Conservation (phyloP, 2,797 vertebrate species). For the Coilia nasus region DNA sequence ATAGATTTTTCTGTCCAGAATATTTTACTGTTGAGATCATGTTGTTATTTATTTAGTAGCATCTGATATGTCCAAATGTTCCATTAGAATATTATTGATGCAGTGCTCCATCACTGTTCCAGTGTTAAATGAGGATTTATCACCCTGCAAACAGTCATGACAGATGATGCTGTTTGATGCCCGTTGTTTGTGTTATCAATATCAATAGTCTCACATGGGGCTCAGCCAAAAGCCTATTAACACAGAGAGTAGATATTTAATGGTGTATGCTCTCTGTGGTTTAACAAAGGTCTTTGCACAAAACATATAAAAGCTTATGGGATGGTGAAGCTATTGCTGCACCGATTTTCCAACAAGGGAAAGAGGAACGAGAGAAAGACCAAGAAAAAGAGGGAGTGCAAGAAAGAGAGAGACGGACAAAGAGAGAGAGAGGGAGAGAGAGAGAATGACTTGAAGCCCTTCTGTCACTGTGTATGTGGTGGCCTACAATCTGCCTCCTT, state of each 20-base stretch:
- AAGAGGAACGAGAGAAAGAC: not conserved
- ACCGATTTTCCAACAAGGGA: conserved; percentile 13
- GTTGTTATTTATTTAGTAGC: not conserved
- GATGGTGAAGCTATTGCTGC: conserved; percentile 19
- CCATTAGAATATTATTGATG: not conserved
- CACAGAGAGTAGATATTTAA: conserved; percentile 11
- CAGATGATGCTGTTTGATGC: conserved; percentile 17
- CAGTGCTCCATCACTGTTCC: not conserved
- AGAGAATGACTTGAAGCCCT: not conserved
- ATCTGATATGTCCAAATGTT: conserved; percentile 17
- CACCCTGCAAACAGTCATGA: not conserved
- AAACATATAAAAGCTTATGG: conserved; percentile 23
- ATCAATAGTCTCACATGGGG: not conserved
- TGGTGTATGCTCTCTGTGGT: conserved; percentile 16
- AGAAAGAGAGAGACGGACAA: too few species aligned
- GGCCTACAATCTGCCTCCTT: conserved; percentile 42
- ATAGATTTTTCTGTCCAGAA: not conserved
- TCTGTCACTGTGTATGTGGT: conserved; percentile 22
- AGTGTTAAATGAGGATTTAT: conserved; percentile 7
- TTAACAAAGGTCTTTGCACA: not conserved
- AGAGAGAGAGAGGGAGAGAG: not conserved
- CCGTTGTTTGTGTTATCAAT: conserved; percentile 14
- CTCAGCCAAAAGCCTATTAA: not conserved
- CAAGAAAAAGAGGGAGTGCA: not conserved
- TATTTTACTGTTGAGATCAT: not conserved